Base-by-base conservation (phyloP, 1,140 invertebrate genomes). In the Ceratitis capitata region DNA sequence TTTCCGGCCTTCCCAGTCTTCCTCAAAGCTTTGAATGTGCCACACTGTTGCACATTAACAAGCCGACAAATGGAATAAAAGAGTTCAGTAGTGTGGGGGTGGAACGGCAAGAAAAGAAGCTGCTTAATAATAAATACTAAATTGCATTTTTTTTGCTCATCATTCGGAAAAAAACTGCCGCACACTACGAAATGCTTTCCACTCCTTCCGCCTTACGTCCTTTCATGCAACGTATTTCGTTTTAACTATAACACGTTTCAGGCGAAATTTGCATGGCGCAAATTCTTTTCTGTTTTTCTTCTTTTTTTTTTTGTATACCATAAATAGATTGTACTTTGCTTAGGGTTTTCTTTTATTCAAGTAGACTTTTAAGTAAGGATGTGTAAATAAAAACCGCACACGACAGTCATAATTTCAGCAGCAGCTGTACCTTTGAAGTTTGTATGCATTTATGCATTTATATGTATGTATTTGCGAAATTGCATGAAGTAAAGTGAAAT, bases 51-150 rank as follows among this genome's bases (percentile, higher is more conserved):
- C 69, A 78, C 69, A 78, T 42, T 78, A 78, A 78, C 69, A 9
- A 78, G 69, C 69, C 69, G 39, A 78, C 69, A 78, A 78, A 78
- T 78, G 23, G 69, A 19, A 78, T 42, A 42, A 78, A 78, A 78
- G 23, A 45, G 32, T 4, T 2, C 12, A 10, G 32, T 45, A 78
- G 69, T 23, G 35, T 10, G 16, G 69, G 39, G 26, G 19, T 78
- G 69, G n/a, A 45, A 19, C 39, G 39, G 12, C 69, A 78, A 42
- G 69, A n/a, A 78, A 45, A 78, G 69, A 35, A 78, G 69, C 69
- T 78, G 39, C 69, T 78, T 78, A 78, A 78, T 78, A 78, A 78
- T 78, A 78, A 78, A 78, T 78, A 45, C 39, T 78, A 78, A 78
- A 78, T 78, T 78, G n/a, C n/a, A 78, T 78, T 78, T 78, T 32